Base-by-base conservation (phyloP, 2,888 invertebrate genomes). In the Asteroscopus sphinx region DNA sequence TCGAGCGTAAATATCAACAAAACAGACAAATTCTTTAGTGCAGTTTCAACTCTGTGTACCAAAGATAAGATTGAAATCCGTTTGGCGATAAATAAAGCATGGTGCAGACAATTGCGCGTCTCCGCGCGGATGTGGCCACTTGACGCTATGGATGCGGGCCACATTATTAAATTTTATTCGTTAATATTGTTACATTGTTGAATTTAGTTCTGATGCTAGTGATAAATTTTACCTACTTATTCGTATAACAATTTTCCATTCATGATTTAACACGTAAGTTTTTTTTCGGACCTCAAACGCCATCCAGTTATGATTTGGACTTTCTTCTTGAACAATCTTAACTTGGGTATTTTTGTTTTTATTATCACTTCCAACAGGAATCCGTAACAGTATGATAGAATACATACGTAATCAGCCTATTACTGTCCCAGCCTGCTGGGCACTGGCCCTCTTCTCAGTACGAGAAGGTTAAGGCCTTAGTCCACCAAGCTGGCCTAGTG, bases 101-200 rank as follows among this genome's bases (percentile, higher is more conserved):
- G 70, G 69, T 70, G 76, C 81, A 77, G 69, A 81, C 88, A 87
- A 88, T 88, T 88, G 88, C 77, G 88, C 87, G 88, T 83, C 85
- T 74, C 71, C 62, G 62, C 71, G 72, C 81, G 90, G 91, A 91
- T 87, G 80, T 80, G 70, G 53, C 80, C 88, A 90, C 78, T 91
- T 91, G 83, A 77, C 77, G 76, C 69, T 74, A 70, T 63, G 53
- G 77, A 88, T 90, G 89, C 90, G 90, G 90, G 90, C 68, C 60
- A 63, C 64, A 76, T 77, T 80, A 81, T 81, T 80, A 80, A 80
- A 75, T 77, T 77, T 79, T 77, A 72, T 79, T 64, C 54, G 65
- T 72, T 75, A 64, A 63, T 70, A 62, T 51, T 61, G 57, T 66
- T 64, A 71, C 58, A 57, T 57, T 53, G 73, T 67, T 64, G 59